phyloP scores from a whole-genome alignment of 1,140 invertebrate species.

The Danaus plexippus region DNA sequence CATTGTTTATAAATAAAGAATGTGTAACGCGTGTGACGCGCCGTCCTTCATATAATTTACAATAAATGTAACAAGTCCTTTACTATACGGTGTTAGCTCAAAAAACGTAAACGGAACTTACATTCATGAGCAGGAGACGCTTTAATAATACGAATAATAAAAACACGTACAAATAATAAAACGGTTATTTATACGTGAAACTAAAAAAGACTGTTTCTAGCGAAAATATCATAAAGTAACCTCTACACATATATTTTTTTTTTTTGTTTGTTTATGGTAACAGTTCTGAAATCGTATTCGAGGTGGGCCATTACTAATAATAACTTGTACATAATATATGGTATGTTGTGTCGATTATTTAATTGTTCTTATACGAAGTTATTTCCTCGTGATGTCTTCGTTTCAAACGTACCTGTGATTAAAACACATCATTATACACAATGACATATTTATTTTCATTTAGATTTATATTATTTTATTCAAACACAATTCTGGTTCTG shows the following conservation, averaged over 20 bases:
- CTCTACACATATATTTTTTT: background rate
- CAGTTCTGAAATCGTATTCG: constrained; percentile 22
- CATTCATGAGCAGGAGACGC: no score
- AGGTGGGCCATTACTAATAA: constrained; percentile 47
- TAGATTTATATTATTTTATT: no score
- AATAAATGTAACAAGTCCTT: no score
- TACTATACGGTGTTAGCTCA: no score
- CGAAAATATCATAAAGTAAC: background rate
- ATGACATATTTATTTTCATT: no score
- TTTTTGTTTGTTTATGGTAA: constrained; percentile 18
- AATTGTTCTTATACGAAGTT: constrained; percentile 38
- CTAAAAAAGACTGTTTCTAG: constrained; percentile 6
- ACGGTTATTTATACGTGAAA: background rate
- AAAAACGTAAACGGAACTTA: no score
- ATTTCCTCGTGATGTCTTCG: constrained; percentile 35
- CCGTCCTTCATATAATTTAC: no score
- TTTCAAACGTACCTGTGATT: constrained; percentile 62
- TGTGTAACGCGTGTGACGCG: constrained; percentile 7
- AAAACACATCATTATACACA: constrained; percentile 16
- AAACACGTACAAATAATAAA: background rate
- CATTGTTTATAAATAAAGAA: constrained; percentile 22
- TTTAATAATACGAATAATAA: no score
- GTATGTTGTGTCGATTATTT: constrained; percentile 33
- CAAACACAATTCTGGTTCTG: no score
- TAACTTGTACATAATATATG: constrained; percentile 50